These are phyloP conservation scores for Danio rerio DNA, from an alignment of 2,113 vertebrate genomes.

Conservation along the genomic window DNA sequence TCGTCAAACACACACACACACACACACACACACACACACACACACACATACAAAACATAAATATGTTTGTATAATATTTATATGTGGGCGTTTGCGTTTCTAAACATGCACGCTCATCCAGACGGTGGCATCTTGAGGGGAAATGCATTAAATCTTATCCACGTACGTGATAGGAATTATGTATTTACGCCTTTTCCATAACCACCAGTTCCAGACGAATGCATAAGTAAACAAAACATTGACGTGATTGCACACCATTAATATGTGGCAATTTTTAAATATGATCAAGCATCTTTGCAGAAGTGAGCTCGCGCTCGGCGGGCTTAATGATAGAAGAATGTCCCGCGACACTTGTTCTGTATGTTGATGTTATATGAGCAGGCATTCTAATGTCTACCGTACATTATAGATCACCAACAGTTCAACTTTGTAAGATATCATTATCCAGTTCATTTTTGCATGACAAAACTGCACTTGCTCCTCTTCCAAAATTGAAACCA, in stretches of 20 bases:
- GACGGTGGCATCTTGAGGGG: background rate
- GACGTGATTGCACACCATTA: background rate
- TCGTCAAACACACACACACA: background rate
- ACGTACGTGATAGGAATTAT: constrained; percentile 18
- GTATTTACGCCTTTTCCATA: background rate
- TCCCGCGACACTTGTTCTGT: constrained; percentile 15
- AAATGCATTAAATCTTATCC: background rate
- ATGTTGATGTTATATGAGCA: background rate
- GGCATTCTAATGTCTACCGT: background rate
- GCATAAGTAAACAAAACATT: constrained; percentile 5
- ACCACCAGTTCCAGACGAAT: background rate
- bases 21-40: no score
- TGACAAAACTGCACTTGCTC: constrained; percentile 29
- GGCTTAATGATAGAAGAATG: background rate
- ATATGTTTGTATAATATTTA: background rate
- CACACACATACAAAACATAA: background rate
- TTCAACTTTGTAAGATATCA: background rate
- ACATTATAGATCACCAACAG: background rate
- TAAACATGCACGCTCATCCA: background rate
- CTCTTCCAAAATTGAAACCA: background rate
- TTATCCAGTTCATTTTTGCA: background rate
- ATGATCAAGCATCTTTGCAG: background rate
- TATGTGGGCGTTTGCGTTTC: background rate
- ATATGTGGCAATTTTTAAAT: background rate
- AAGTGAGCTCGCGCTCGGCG: background rate